phyloP scores from a whole-genome alignment of 2,888 invertebrate genomes.

The Buathra laborator region DNA sequence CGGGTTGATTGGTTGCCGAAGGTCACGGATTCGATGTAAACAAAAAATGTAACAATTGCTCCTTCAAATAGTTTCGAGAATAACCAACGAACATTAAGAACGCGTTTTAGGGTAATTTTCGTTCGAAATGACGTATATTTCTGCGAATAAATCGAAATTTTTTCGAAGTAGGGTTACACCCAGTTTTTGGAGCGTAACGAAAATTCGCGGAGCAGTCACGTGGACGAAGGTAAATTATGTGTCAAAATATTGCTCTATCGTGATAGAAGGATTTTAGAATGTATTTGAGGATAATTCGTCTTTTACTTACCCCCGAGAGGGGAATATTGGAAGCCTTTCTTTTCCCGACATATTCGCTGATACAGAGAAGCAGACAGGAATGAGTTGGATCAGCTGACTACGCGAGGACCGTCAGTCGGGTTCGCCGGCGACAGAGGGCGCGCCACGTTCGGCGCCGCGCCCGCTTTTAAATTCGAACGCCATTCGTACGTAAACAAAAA shows the following conservation, averaged over 20 bases:
- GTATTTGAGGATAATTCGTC: slow-evolving; percentile 32
- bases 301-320: slow-evolving; percentile 95
- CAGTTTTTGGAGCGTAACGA: slow-evolving; percentile 73
- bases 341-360: slow-evolving; percentile 92
- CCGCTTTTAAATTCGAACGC: slow-evolving; percentile 52
- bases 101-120: not conserved
- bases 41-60: slow-evolving; percentile 7
- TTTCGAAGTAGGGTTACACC: slow-evolving; percentile 80
- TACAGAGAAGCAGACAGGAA: slow-evolving; percentile 79
- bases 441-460: slow-evolving; percentile 30
- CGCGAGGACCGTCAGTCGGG: slow-evolving; percentile 73
- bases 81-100: not conserved
- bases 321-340: slow-evolving; percentile 96
- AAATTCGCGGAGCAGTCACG: slow-evolving; percentile 12
- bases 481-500: not conserved
- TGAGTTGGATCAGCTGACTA: slow-evolving; percentile 84
- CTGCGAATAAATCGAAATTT: slow-evolving; percentile 13
- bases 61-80: not conserved
- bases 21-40: slow-evolving; percentile 23
- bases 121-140: not conserved
- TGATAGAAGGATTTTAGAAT: slow-evolving; percentile 29
- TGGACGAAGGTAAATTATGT: not conserved
- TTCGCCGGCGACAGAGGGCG: slow-evolving; percentile 49
- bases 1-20: not conserved
- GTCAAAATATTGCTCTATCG: not conserved